Evolutionary conservation across 2,888 invertebrate genomes (phyloP).

Genomic region (Ochropleura leucogaster): DNA sequence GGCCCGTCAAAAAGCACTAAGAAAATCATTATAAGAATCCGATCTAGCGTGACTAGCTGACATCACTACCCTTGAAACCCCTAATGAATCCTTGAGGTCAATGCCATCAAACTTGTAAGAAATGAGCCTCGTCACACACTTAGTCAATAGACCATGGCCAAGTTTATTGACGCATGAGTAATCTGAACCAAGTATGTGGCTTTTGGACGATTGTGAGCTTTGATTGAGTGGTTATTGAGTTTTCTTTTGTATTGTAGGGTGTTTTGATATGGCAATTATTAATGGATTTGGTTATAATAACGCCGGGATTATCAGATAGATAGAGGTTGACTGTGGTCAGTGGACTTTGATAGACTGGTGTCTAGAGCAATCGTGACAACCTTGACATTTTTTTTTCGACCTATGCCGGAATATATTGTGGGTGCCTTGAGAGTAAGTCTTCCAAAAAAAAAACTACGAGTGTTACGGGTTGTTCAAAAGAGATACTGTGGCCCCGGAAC

Average conservation of each 20-base stretch:
- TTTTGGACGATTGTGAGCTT: constrained; percentile 5
- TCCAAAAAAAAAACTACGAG: too few relatives aligned
- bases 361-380: too few relatives aligned
- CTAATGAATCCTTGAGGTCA: constrained; percentile 47
- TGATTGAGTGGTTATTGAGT: constrained; percentile 14
- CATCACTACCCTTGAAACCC: constrained; percentile 14
- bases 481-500: too few relatives aligned
- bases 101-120: constrained; percentile 47
- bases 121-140: constrained; percentile 52
- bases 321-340: too few relatives aligned
- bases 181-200: constrained; percentile 35
- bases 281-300: not conserved
- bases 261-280: too few relatives aligned
- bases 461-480: too few relatives aligned
- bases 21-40: constrained; percentile 8
- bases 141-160: constrained; percentile 32
- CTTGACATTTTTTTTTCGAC: too few relatives aligned
- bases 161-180: constrained; percentile 31
- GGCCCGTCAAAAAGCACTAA: too few relatives aligned
- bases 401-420: too few relatives aligned
- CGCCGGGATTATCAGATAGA: not conserved
- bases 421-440: too few relatives aligned
- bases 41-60: constrained; percentile 20
- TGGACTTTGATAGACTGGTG: too few relatives aligned
- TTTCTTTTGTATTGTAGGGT: not conserved